These are phyloP conservation scores for Eumacrocentrus americanus DNA, from an alignment of 2,888 invertebrate species.

Conservation along the genomic window DNA sequence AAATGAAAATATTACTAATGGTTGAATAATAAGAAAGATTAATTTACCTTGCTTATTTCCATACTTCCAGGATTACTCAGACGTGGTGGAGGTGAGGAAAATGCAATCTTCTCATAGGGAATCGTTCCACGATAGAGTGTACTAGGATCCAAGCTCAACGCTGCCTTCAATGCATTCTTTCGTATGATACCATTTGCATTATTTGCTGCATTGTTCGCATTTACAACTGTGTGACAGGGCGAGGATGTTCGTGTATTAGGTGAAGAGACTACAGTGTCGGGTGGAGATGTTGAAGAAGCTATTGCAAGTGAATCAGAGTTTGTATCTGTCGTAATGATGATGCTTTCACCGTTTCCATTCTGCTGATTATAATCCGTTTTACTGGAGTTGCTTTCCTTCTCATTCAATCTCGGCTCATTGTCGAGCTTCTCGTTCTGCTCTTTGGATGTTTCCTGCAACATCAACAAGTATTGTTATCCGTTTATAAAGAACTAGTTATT, in stretches of 20 bases:
- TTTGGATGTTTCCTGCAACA: no score
- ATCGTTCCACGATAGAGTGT: conserved; percentile 54
- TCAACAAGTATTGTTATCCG: no score
- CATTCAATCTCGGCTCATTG: background rate
- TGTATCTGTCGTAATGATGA: conserved; percentile 49
- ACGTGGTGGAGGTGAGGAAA: conserved; percentile 50
- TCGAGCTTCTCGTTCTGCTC: background rate
- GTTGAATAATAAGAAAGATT: no score
- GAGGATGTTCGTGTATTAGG: conserved; percentile 55
- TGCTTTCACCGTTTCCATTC: conserved; percentile 47
- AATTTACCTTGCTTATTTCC: conserved; percentile 51
- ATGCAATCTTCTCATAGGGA: conserved; percentile 56
- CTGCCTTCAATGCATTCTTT: conserved; percentile 58
- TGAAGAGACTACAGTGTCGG: conserved; percentile 48
- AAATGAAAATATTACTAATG: background rate
- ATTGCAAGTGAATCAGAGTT: conserved; percentile 48
- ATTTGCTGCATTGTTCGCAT: conserved; percentile 39
- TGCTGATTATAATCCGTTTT: background rate
- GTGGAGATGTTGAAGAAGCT: conserved; percentile 42
- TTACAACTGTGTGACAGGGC: conserved; percentile 46
- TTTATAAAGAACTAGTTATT: no score
- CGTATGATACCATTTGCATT: conserved; percentile 55
- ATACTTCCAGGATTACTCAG: conserved; percentile 50
- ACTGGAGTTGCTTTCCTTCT: background rate
- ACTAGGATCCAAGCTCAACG: conserved; percentile 60